Conservation (phyloP, 2,113 vertebrate genomes). For the Nycticryphes semicollaris region DNA sequence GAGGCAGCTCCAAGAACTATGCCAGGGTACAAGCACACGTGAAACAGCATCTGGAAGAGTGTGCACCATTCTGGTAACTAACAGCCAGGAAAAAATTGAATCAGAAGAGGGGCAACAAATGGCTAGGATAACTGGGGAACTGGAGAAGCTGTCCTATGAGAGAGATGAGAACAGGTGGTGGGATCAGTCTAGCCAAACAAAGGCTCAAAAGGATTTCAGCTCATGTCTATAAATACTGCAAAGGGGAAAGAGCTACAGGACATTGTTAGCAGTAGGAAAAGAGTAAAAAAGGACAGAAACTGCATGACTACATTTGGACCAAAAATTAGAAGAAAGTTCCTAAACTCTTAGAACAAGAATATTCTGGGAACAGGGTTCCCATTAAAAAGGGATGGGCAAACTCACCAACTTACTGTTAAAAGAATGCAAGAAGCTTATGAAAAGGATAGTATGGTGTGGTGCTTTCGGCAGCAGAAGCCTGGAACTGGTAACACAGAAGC, state of each 20-base stretch:
- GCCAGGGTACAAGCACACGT: background rate
- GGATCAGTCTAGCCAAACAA: constrained; percentile 62
- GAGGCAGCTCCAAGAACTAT: background rate
- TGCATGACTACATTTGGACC: background rate
- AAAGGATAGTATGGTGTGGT: background rate
- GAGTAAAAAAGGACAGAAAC: background rate
- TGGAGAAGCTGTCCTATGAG: background rate
- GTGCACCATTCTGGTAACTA: background rate
- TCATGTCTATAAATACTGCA: constrained; percentile 39
- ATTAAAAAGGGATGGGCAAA: background rate
- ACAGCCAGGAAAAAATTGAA: constrained; percentile 8
- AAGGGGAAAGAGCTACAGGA: background rate
- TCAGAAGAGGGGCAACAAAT: constrained; percentile 12
- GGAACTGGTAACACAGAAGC: background rate
- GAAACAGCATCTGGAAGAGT: background rate
- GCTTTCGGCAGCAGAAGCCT: background rate
- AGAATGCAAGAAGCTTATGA: background rate
- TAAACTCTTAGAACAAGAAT: background rate
- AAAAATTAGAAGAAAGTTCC: background rate
- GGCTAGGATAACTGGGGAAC: background rate
- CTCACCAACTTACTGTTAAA: background rate
- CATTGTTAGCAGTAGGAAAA: background rate
- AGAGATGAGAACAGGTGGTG: constrained; percentile 53
- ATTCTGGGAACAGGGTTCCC: background rate
- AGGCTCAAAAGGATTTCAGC: constrained; percentile 52